Evolutionary conservation across 2,888 invertebrate species (phyloP).

Genomic region (Cephonodes hylas): DNA sequence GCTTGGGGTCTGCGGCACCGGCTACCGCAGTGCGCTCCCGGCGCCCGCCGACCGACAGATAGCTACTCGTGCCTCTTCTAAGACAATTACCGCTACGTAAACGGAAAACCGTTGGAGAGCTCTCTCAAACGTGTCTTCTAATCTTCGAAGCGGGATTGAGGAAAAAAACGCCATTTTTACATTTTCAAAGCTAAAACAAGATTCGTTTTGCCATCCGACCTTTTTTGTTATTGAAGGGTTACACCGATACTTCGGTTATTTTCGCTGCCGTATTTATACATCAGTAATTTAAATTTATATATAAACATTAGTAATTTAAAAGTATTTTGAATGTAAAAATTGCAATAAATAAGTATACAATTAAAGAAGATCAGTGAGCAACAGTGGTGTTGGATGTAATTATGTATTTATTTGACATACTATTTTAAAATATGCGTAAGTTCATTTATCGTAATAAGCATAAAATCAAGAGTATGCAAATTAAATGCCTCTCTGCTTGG

Average conservation of each 20-base stretch:
- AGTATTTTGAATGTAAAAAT: too few species aligned
- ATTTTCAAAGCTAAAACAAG: constrained; percentile 49
- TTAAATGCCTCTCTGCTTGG: too few species aligned
- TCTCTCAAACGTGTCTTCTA: constrained; percentile 73
- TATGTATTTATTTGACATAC: too few species aligned
- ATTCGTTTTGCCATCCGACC: constrained; percentile 38
- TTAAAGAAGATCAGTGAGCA: too few species aligned
- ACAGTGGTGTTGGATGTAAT: too few species aligned
- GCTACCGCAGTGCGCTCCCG: constrained; percentile 69
- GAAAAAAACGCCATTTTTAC: constrained; percentile 49
- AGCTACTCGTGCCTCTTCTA: constrained; percentile 65
- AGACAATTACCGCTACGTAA: constrained; percentile 78
- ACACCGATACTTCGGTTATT: constrained; percentile 29
- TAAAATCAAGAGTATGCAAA: too few species aligned
- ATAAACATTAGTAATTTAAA: too few species aligned
- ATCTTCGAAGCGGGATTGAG: constrained; percentile 59
- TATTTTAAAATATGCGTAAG: too few species aligned
- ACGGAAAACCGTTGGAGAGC: constrained; percentile 74
- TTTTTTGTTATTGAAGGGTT: constrained; percentile 33
- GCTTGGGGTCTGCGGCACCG: constrained; percentile 52
- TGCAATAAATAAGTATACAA: too few species aligned
- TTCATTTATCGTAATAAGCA: too few species aligned
- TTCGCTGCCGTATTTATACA: constrained; percentile 10
- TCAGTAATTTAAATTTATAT: background rate
- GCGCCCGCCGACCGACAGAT: constrained; percentile 48